These are phyloP conservation scores for Stichopus chloronotus DNA, from an alignment of 35 echinoderm and acorn worm species.

Conservation along the genomic window DNA sequence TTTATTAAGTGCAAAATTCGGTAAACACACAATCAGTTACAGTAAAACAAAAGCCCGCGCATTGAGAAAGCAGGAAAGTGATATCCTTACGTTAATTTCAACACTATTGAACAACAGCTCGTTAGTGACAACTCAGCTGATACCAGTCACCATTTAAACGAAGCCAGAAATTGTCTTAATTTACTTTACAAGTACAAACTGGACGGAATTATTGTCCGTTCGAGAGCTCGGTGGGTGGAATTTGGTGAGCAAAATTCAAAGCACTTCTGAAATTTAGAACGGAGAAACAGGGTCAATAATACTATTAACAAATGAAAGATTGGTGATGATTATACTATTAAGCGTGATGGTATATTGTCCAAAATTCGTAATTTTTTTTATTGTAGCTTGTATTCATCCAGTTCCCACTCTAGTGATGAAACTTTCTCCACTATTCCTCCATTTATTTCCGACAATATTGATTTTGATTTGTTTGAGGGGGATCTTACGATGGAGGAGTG, in stretches of 20 bases:
- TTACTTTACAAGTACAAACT: slow-evolving; percentile 3
- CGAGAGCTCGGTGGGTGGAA: slow-evolving; percentile 35
- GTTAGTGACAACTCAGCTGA: not conserved
- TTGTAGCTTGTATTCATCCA: not conserved
- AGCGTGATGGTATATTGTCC: not conserved
- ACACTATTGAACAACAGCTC: slow-evolving; percentile 13
- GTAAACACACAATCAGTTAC: too few relatives aligned
- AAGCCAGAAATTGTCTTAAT: not conserved
- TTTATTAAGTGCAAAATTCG: not conserved
- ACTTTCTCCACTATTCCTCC: too few relatives aligned
- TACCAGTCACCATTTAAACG: not conserved
- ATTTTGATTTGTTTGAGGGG: too few relatives aligned
- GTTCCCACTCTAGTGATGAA: too few relatives aligned
- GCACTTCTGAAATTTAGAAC: slow-evolving; percentile 28
- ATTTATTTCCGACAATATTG: not conserved
- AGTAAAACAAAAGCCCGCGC: too few relatives aligned
- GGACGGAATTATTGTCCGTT: slow-evolving; percentile 16
- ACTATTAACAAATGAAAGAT: not conserved
- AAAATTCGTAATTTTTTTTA: slow-evolving; percentile 30
- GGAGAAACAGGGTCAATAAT: not conserved
- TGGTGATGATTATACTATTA: slow-evolving; percentile 3
- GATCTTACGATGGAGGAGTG: too few relatives aligned
- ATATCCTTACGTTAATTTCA: not conserved
- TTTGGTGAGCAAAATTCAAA: slow-evolving; percentile 29
- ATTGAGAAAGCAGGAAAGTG: not conserved